Base-by-base conservation (phyloP, 2,888 invertebrate species). In the Cephus sareptanus region DNA sequence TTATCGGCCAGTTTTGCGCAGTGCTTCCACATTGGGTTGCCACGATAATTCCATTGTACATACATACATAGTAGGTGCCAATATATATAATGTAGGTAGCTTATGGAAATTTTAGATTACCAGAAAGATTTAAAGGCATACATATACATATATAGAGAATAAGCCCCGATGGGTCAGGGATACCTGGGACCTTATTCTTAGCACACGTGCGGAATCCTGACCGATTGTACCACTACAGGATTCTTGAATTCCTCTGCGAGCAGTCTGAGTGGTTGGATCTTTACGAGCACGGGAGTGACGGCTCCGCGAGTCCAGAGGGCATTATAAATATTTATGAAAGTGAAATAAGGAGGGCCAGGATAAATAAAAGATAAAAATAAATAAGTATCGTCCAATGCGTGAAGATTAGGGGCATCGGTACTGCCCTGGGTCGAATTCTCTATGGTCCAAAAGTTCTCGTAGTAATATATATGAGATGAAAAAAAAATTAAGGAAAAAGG, bases 1-100 rank as follows among this genome's bases (percentile, higher is more conserved):
- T 83, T 85, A 84, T 85, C 33, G 76, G 70, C 9, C 9, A 23
- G 56, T 23, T 56, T 56, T 56, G 56, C 56, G 23, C 56, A 56
- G 9, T 56, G 56, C 56, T 56, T 23, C 23, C 56, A 56, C 56
- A 56, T 23, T 56, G 2, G 9, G 23, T 56, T 23, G 56, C 23
- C 3, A 56, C 56, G 56, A 23, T 56, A 56, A 23, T 9, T 56
- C 56, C 23, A 56, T 56, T 56, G 37, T 37, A 15, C 13, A 56
- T 23, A 9, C 23, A 9, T 23, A 23, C 56, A 56, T 56, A 56
- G 56, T 56, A 56, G 56, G 56, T 56, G 23, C 23, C 23, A 56
- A 56, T 56, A 56, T 56, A 56, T 23, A 56, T 37, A 56, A 40
- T 23, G 15, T 40, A 56, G 56, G 56, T 56, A 56, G 23, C 23